A percentile compares a stretch with the other conserved stretches of the same genome.
Conservation (phyloP, 2,888 invertebrate genomes). For the Teleiodes luculella region DNA sequence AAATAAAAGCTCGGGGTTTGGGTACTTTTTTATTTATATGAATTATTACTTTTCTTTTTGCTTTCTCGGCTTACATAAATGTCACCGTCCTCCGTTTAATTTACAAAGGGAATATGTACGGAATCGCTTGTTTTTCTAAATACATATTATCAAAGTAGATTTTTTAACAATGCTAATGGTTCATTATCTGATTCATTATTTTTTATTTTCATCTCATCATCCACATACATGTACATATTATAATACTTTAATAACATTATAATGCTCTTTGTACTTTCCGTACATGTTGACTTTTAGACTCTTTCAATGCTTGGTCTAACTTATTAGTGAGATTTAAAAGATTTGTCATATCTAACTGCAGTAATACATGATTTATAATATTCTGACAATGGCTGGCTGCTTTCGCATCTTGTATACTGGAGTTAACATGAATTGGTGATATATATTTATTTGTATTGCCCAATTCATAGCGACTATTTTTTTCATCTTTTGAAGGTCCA, state of each 20-base stretch:
- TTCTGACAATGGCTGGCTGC: slow-evolving; percentile 67
- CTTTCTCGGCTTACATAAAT: no score
- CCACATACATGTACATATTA: no score
- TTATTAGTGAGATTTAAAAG: slow-evolving; percentile 72
- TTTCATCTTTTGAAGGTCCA: slow-evolving; percentile 36
- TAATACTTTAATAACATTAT: slow-evolving; percentile 29
- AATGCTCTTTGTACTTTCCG: slow-evolving; percentile 73
- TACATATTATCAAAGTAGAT: no score
- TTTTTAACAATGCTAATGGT: no score
- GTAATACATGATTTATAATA: slow-evolving; percentile 53
- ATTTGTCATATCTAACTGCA: slow-evolving; percentile 78
- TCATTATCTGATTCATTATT: no score
- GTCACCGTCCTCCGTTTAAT: no score
- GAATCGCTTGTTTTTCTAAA: no score
- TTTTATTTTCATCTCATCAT: no score
- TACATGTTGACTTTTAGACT: slow-evolving; percentile 78
- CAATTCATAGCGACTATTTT: slow-evolving; percentile 13
- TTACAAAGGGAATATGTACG: no score
- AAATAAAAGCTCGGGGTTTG: no score
- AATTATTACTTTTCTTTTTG: no score
- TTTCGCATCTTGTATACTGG: slow-evolving; percentile 56
- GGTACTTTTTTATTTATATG: no score
- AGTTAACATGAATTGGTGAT: slow-evolving; percentile 38
- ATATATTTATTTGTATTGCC: slow-evolving; percentile 22
- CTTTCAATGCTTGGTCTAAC: slow-evolving; percentile 76